Evolutionary conservation across 1,140 invertebrate species (phyloP), one percentile per base, ranked within the genome.

Genomic region (Phymorhynchus buccinoides): DNA sequence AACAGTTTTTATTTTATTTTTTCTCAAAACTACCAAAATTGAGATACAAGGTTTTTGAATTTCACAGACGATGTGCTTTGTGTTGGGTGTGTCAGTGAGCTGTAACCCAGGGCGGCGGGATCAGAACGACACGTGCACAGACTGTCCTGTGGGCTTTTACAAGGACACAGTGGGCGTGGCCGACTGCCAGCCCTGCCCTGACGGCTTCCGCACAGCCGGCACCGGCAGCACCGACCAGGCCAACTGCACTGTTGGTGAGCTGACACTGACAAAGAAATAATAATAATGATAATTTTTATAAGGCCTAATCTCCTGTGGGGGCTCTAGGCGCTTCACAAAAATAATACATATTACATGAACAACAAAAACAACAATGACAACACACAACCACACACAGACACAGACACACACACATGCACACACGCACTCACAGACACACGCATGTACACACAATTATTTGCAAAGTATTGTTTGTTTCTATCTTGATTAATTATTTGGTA

Each of bases 111-210:
- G 86, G 14, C 37, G 62, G 16, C 32, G 84, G 41, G 81, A 68
- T 39, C 52, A 42, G 42, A 68, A 75, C 37, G 81, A 42, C 92
- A 82, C 30, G 1, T 99, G 98, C 91, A 94, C 96, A 48, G 94
- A 96, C 77, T 99, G 98, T 92, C 96, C 97, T 75, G 97, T 97
- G 91, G 98, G 97, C 83, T 97, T 95, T 66, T 99, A 98, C 92
- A 98, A 99, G 92, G 77, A 83, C 22, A n/a, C 27, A 1, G 85
- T 86, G 35, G 87, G 87, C 62, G 81, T 79, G 39, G 84, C 80
- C 1, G 18, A 0, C 0, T 90, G 89, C 81, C 37, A 30, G 12
- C 2, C 30, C 2, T 90, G 89, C 87, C 83, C 81, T 27, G 3
- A 3, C 9, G 84, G 80, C 12, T 85, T 75, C 27, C 89, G 87